Evolutionary conservation across 2,797 vertebrate genomes (phyloP).

Genomic region (Erpetoichthys calabaricus): DNA sequence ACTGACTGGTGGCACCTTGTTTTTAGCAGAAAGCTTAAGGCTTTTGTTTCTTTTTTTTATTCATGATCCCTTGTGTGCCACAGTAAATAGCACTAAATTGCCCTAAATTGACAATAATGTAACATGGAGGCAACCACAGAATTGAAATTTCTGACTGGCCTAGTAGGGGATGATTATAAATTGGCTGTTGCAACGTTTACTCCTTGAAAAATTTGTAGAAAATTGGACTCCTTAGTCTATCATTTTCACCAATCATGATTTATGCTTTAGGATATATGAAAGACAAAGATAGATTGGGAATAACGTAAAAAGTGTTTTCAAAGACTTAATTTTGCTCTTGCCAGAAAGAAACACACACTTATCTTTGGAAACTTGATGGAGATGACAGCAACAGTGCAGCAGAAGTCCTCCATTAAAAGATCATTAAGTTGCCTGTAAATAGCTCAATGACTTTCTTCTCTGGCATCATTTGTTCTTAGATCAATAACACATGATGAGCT

Average conservation of each 20-base stretch:
- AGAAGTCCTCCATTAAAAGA: no score
- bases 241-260: neutral
- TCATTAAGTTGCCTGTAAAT: no score
- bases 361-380: no score
- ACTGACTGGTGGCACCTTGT: slow-evolving; percentile 36
- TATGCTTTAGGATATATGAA: neutral
- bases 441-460: no score
- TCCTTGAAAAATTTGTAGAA: neutral
- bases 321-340: no score
- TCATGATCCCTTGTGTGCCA: slow-evolving; percentile 24
- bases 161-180: slow-evolving; percentile 1
- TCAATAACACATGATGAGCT: no score
- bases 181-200: neutral
- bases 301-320: no score
- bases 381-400: no score
- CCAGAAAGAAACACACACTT: no score
- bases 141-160: slow-evolving; percentile 4
- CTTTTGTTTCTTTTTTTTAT: slow-evolving; percentile 27
- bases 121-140: slow-evolving; percentile 2
- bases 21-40: slow-evolving; percentile 26
- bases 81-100: slow-evolving; percentile 37
- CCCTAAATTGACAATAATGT: slow-evolving; percentile 24
- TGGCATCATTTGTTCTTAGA: no score
- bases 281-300: neutral
- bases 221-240: neutral